Conservation (phyloP, 2,797 vertebrate species). For the Phrynocephalus guinanensis region DNA sequence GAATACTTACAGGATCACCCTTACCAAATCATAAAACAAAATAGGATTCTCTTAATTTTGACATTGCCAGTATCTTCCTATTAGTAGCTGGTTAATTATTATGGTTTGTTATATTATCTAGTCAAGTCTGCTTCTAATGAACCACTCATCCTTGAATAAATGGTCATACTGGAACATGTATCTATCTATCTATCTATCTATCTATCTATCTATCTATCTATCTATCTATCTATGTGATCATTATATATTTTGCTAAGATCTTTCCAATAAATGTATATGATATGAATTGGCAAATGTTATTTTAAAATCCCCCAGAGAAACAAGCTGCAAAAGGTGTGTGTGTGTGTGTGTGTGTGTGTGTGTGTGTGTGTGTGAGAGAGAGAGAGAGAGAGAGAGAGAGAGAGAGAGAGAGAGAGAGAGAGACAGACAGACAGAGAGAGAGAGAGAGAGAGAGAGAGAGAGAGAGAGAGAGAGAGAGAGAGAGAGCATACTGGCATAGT, state of each 20-base stretch:
- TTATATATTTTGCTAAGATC: constrained; percentile 45
- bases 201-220: no score
- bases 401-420: no score
- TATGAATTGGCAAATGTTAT: neutral
- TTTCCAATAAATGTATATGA: constrained; percentile 9
- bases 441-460: no score
- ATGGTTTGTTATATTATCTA: constrained; percentile 36
- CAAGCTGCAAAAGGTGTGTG: constrained; percentile 51
- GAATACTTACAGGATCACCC: no score
- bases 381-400: no score
- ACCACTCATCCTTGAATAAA: constrained; percentile 26
- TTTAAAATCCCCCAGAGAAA: constrained; percentile 22
- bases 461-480: constrained; percentile 21
- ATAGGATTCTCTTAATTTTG: constrained; percentile 23
- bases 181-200: no score
- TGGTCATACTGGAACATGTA: constrained; percentile 17
- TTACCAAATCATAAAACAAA: no score
- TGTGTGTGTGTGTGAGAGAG: no score
- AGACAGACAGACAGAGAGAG: no score
- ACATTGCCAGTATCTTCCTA: constrained; percentile 27
- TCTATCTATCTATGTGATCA: no score
- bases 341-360: no score
- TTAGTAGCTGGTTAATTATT: constrained; percentile 39
- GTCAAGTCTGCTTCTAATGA: constrained; percentile 36
- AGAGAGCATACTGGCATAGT: constrained; percentile 21